These are phyloP conservation scores for Petrocephalus sullivani DNA, from an alignment of 2,797 vertebrate genomes.

Conservation along the genomic window DNA sequence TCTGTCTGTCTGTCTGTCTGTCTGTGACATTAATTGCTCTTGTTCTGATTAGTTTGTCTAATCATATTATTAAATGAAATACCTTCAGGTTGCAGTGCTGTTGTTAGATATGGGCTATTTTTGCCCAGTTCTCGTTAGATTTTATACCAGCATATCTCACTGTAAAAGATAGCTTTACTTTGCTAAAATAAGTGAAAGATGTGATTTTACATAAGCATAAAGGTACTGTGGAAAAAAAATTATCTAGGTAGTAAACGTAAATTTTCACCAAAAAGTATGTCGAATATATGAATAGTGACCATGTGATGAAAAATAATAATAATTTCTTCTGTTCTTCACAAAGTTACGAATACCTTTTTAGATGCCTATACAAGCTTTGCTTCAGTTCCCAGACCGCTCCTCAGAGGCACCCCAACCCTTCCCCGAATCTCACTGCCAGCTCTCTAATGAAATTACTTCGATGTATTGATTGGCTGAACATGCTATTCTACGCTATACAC, in stretches of 20 bases:
- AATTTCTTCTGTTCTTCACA: neutral
- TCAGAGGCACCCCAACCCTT: neutral
- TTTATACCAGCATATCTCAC: neutral
- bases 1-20: neutral
- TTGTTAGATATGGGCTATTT: neutral
- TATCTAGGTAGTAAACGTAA: neutral
- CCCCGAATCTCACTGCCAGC: neutral
- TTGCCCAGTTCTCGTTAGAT: neutral
- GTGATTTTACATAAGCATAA: too few species aligned
- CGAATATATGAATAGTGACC: neutral
- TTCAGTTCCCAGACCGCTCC: neutral
- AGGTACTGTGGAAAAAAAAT: too few species aligned
- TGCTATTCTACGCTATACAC: neutral
- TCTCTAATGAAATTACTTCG: neutral
- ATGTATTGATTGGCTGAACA: neutral
- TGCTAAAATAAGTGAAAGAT: neutral
- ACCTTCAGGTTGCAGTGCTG: neutral
- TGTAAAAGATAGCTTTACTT: neutral
- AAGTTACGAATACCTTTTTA: neutral
- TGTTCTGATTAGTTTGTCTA: neutral
- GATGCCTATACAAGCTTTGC: neutral
- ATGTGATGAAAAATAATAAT: neutral
- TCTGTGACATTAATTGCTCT: neutral
- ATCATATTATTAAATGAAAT: neutral
- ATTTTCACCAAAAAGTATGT: too few species aligned